Base-by-base conservation (phyloP, 2,113 vertebrate species). In the Jacana jacana region DNA sequence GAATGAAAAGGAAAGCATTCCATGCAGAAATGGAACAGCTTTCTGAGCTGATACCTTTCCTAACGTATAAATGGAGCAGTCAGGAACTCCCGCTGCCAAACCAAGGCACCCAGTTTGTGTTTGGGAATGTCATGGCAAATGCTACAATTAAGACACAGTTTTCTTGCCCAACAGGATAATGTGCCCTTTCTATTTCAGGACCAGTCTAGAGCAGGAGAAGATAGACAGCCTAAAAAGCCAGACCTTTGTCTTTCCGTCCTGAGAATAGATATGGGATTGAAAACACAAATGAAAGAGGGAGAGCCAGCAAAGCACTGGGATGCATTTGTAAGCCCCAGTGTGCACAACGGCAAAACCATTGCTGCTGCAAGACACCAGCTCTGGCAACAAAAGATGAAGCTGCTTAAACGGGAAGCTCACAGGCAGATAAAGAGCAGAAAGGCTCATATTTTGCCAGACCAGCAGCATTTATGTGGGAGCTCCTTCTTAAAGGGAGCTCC, bases 1-100 rank as follows among this genome's bases (percentile, higher is more conserved):
- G 83, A 87, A 94, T 91, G 97, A 97, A 75, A 85, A 92, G 0
- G 33, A 93, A 90, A 93, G 79, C 83, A 24, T 95, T 94, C 95
- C 92, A 93, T 88, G n/a, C 58, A 71, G 77, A 66, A 78, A 91
- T 81, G 86, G 95, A 95, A 81, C 57, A 9, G 86, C 95, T 94
- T 95, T 93, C 92, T 51, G 44, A 78, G 77, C 82, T 40, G 71
- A 54, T 22, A 37, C 31, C 49, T 70, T 93, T 66, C 68, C 77
- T 80, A 72, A 76, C 48, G 5, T 3, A 28, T 6, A 93, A 65
- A 65, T 77, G 91, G 89, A 91, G 54, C 68, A 54, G 58, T 61
- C 44, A 70, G 88, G 46, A 88, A 64, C 37, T 91, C 81, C 44
- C 73, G 57, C 48, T 73, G 57, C 78, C 79, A 81, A 96, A 77